Percentiles rank a stretch among this genome's conserved stretches.
Conservation (phyloP, 2,888 invertebrate genomes). For the Drosophila demipolita region DNA sequence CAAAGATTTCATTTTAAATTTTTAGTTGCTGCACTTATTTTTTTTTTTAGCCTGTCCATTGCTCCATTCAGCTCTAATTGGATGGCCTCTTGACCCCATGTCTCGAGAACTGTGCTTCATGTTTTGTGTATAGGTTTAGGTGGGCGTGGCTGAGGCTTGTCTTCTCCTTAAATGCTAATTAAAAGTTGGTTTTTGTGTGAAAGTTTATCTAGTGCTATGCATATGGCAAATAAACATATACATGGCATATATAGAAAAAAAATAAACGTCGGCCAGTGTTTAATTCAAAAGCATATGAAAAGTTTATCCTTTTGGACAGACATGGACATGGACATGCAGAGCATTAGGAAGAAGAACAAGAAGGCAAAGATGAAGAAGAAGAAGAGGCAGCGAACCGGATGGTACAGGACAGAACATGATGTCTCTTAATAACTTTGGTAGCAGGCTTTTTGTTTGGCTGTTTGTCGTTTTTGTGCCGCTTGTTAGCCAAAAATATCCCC, state of each 20-base stretch:
- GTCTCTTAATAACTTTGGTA: slow-evolving; percentile 78
- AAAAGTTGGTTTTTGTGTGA: slow-evolving; percentile 66
- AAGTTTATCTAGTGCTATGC: slow-evolving; percentile 63
- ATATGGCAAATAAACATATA: slow-evolving; percentile 66
- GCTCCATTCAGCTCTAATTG: slow-evolving; percentile 43
- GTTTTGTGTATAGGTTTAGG: slow-evolving; percentile 10
- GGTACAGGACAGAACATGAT: slow-evolving; percentile 49
- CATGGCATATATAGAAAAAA: slow-evolving; percentile 9
- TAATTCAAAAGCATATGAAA: slow-evolving; percentile 76
- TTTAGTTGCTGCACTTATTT: slow-evolving; percentile 27
- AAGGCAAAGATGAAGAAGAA: not conserved
- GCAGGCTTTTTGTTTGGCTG: slow-evolving; percentile 67
- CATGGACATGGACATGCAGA: not conserved
- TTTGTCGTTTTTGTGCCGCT: slow-evolving; percentile 65
- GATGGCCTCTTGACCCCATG: slow-evolving; percentile 32
- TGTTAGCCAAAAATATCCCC: slow-evolving; percentile 37
- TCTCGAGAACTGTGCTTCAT: slow-evolving; percentile 8
- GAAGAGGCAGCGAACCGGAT: slow-evolving; percentile 6
- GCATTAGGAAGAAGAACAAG: not conserved
- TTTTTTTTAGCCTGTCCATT: slow-evolving; percentile 24
- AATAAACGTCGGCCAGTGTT: slow-evolving; percentile 56
- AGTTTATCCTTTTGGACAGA: slow-evolving; percentile 65
- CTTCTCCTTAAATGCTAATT: slow-evolving; percentile 75
- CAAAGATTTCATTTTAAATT: slow-evolving; percentile 36
- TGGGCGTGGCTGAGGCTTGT: slow-evolving; percentile 23